Evolutionary conservation across 2,888 invertebrate genomes (phyloP), one percentile per base, ranked within the genome.

Genomic region (Mellilla xanthometata): DNA sequence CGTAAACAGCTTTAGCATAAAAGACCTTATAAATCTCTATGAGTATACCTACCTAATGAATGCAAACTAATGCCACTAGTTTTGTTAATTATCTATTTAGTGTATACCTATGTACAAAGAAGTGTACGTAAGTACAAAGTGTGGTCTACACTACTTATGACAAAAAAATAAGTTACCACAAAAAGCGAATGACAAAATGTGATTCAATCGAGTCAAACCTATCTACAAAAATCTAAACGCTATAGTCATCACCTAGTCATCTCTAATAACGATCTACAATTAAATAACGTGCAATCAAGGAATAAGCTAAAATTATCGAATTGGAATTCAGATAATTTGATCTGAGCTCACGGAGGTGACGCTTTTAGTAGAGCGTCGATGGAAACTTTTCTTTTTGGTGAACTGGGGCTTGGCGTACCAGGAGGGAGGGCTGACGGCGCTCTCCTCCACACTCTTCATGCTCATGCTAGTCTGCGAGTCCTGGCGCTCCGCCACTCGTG

Each of bases 401-500:
- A 92, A 92, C 50, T 81, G 81, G 2, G 92, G 91, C 52, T 90
- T 90, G 0, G 82, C 71, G 55, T 86, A 90, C 91, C 91, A 91
- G 0, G 90, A 90, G 2, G 91, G 90, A 0, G 90, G 90, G 45
- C 72, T 78, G 1, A 88, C 75, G 5, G 80, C 60, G 32, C 56
- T 72, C 22, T 76, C 80, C 55, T 89, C 81, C 19, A 82, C 72
- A 49, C 84, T 83, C 59, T 82, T 81, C 66, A 87, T 80, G 56
- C 80, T 84, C 23, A 73, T 64, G 58, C 80, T 86, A 33, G 63
- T 76, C 53, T 73, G 71, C 2, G 81, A 87, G 26, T 73, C 77
- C 34, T 82, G 70, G 22, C 79, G 74, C 29, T 79, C 72, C 2
- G 75, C 61, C 11, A 84, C 60, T 29, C 69, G 76, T 2, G 81